These are phyloP conservation scores for Drosophila trichaetosa DNA, from an alignment of 2,888 invertebrate species.

Conservation along the genomic window DNA sequence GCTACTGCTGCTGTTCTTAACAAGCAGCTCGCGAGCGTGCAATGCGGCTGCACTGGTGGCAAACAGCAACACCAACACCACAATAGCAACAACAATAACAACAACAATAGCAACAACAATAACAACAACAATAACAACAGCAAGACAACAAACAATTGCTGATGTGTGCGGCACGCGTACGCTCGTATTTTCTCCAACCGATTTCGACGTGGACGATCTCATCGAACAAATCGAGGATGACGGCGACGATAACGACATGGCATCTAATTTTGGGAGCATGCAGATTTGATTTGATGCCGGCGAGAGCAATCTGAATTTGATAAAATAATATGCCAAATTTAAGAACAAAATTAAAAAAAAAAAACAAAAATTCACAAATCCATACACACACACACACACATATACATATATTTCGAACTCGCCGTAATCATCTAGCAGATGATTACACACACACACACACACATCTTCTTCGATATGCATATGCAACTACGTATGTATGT, in stretches of 20 bases:
- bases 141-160: neutral
- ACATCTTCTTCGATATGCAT: conserved; percentile 4
- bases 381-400: conserved; percentile 11
- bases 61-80: neutral
- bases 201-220: conserved; percentile 77
- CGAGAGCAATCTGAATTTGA: conserved; percentile 42
- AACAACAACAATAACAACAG: neutral
- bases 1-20: neutral
- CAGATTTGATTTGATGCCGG: neutral
- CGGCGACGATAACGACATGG: no score
- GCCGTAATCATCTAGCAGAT: no score
- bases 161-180: conserved; percentile 3
- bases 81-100: conserved; percentile 25
- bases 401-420: neutral
- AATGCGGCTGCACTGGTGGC: conserved; percentile 5
- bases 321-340: conserved; percentile 53
- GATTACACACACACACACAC: neutral
- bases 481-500: neutral
- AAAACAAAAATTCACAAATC: conserved; percentile 10
- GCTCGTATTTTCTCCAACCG: conserved; percentile 48
- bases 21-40: conserved; percentile 22
- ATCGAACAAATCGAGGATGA: conserved; percentile 73
- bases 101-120: neutral
- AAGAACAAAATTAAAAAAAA: conserved; percentile 9
- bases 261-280: conserved; percentile 33